phyloP scores from a whole-genome alignment of 2,888 invertebrate species.

The Sminthurides aquaticus region DNA sequence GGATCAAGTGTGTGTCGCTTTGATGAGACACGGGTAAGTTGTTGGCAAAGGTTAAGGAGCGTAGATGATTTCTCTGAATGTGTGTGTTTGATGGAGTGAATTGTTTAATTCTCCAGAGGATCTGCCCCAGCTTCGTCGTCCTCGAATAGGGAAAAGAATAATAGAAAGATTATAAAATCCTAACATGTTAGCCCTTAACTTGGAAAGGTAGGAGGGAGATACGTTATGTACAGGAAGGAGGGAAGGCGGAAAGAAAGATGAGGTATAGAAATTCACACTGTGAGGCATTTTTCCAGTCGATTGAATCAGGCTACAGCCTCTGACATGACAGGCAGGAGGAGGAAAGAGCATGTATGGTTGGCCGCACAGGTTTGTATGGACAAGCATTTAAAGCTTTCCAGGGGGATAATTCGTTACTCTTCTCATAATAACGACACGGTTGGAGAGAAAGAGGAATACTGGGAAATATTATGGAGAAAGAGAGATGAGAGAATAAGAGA shows the following conservation, averaged over 20 bases:
- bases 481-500: background rate
- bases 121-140: too few relatives aligned
- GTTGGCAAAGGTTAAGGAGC: background rate
- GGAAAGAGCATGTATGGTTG: background rate
- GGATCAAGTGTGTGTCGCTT: background rate
- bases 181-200: too few relatives aligned
- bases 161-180: background rate
- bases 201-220: background rate
- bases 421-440: background rate
- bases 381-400: background rate
- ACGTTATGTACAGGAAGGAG: background rate
- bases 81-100: background rate
- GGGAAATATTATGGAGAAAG: background rate
- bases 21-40: background rate
- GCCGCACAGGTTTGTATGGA: background rate
- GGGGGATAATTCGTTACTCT: background rate
- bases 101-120: too few relatives aligned
- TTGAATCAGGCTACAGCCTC: constrained; percentile 30
- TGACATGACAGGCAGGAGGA: constrained; percentile 4
- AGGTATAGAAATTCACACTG: constrained; percentile 29
- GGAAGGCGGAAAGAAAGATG: too few relatives aligned
- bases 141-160: background rate
- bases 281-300: constrained; percentile 39
- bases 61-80: background rate
- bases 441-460: background rate